A percentile compares a stretch with the other conserved stretches of the same genome.
Conservation (phyloP, 2,113 vertebrate genomes). For the Cathartes aura region DNA sequence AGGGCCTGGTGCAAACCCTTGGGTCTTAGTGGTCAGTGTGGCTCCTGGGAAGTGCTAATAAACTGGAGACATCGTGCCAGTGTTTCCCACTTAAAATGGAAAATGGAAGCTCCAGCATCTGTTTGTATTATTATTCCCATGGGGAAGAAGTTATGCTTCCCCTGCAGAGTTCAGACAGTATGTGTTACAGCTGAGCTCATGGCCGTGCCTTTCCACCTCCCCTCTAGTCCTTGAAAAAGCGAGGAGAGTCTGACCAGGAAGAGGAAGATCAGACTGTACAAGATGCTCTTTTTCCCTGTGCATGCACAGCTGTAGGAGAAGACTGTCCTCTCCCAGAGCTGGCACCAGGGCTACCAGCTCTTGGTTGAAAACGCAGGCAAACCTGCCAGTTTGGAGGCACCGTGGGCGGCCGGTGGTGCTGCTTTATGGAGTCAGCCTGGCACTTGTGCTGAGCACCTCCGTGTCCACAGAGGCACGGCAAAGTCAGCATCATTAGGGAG, state of each 20-base stretch:
- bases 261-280: not conserved
- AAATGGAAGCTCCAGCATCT: not conserved
- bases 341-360: not conserved
- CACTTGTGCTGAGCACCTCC: accelerated
- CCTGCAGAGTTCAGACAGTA: not conserved
- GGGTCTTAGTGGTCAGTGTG: not conserved
- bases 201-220: not conserved
- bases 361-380: not conserved
- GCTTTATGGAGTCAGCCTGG: not conserved
- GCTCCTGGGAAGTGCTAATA: not conserved
- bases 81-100: not conserved
- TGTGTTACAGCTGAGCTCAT: not conserved
- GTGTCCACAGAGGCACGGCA: not conserved
- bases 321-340: not conserved
- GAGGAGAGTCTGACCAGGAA: not conserved
- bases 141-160: not conserved
- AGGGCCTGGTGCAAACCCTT: not conserved
- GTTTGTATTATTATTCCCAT: not conserved
- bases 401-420: accelerated
- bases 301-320: not conserved
- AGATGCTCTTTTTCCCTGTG: not conserved
- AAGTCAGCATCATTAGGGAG: not conserved
- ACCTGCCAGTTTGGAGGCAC: not conserved
- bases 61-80: not conserved
- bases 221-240: not conserved